phyloP scores from a whole-genome alignment of 2,797 vertebrate genomes.

The Graptemys geographica region DNA sequence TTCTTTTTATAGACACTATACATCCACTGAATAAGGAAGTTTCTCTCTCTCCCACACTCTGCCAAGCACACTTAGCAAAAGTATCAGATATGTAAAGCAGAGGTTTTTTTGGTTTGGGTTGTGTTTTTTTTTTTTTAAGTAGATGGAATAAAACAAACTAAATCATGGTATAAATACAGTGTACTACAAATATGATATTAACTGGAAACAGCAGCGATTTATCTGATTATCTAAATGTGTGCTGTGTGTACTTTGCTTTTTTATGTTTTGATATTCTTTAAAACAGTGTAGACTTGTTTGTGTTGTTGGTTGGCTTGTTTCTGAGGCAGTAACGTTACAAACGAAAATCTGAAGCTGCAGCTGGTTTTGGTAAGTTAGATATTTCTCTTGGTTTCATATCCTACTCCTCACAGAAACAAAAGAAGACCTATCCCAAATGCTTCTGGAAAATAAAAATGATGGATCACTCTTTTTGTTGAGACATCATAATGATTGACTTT shows the following conservation, averaged over 20 bases:
- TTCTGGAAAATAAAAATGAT: background rate
- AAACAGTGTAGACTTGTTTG: background rate
- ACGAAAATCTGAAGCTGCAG: background rate
- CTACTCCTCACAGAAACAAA: background rate
- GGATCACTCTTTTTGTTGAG: background rate
- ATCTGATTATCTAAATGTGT: background rate
- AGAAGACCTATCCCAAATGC: background rate
- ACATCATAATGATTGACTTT: background rate
- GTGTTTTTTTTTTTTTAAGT: background rate
- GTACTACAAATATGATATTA: background rate
- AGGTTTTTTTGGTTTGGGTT: background rate
- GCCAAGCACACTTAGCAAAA: background rate
- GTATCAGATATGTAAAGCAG: background rate
- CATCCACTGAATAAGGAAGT: slow-evolving; percentile 36
- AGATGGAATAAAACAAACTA: background rate
- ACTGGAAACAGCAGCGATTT: background rate
- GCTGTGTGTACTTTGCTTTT: background rate
- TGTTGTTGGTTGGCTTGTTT: background rate
- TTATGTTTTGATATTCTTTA: background rate
- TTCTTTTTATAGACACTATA: slow-evolving; percentile 34
- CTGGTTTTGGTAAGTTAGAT: background rate
- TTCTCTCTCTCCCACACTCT: rapidly evolving
- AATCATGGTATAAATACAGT: background rate
- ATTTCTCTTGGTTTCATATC: background rate
- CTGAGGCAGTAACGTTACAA: background rate